Evolutionary conservation across 1,140 invertebrate genomes (phyloP).

Genomic region (Listronotus bonariensis): DNA sequence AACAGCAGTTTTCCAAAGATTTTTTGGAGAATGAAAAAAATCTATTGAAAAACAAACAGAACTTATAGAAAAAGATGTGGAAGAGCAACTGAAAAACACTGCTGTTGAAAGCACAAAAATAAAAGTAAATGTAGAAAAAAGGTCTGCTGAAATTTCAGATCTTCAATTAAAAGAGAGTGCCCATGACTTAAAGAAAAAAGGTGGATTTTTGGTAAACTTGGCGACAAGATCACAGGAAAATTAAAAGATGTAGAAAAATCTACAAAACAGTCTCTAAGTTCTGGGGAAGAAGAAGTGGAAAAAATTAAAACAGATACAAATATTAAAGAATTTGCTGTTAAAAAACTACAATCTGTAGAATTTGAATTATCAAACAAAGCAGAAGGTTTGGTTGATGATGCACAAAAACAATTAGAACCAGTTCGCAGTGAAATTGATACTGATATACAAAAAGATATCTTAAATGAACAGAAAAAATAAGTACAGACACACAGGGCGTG

Average conservation of each 20-base stretch:
- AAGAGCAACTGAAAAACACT: not conserved
- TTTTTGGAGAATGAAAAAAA: constrained; percentile 14
- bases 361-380: too few relatives aligned
- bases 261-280: not conserved
- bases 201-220: constrained; percentile 32
- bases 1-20: not conserved
- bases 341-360: too few relatives aligned
- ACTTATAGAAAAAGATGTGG: not conserved
- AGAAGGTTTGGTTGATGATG: too few relatives aligned
- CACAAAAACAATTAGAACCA: too few relatives aligned
- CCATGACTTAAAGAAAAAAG: constrained; percentile 21
- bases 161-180: not conserved
- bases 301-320: not conserved
- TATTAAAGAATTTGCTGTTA: not conserved
- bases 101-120: not conserved
- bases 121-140: not conserved
- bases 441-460: too few relatives aligned
- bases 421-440: too few relatives aligned
- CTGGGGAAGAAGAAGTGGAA: constrained; percentile 11
- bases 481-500: constrained; percentile 1
- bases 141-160: too few relatives aligned
- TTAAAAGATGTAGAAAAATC: constrained; percentile 28
- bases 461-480: not conserved
- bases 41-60: constrained; percentile 6
- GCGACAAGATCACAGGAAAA: constrained; percentile 32